These are phyloP conservation scores for Sphaeridia pumilis DNA, from an alignment of 2,888 invertebrate genomes.

Conservation along the genomic window DNA sequence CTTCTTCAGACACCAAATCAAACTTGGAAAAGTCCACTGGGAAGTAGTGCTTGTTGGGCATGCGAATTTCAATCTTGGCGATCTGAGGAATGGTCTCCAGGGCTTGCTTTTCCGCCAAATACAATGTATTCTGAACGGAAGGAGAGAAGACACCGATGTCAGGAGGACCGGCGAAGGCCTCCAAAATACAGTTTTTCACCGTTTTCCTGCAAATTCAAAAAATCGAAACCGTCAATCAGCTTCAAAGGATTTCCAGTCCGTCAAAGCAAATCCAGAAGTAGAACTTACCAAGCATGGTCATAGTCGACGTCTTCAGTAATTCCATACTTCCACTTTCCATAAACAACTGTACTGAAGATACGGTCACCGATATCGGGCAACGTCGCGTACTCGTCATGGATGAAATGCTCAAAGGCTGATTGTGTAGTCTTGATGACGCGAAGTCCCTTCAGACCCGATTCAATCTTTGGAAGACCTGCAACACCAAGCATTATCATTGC, in stretches of 20 bases:
- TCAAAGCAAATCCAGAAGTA: background rate
- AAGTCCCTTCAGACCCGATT: constrained; percentile 57
- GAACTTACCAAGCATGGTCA: constrained; percentile 51
- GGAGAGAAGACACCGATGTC: constrained; percentile 55
- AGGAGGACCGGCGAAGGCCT: constrained; percentile 56
- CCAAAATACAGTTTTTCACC: constrained; percentile 57
- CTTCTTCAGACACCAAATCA: constrained; percentile 45
- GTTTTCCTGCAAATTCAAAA: constrained; percentile 40
- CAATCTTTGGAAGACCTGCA: constrained; percentile 49
- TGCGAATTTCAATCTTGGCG: constrained; percentile 46
- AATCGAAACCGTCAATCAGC: background rate
- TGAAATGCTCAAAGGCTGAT: constrained; percentile 66
- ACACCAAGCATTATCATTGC: constrained; percentile 1
- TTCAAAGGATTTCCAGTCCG: background rate
- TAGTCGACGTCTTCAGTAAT: constrained; percentile 54
- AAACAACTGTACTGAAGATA: constrained; percentile 64
- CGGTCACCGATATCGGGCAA: constrained; percentile 62
- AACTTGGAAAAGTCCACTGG: constrained; percentile 63
- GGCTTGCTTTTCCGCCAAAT: constrained; percentile 56
- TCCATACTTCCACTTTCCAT: constrained; percentile 62
- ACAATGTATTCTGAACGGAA: constrained; percentile 66
- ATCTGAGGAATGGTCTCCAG: constrained; percentile 59
- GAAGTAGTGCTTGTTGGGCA: constrained; percentile 71
- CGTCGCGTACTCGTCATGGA: constrained; percentile 64
- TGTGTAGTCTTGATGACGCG: constrained; percentile 68